Percentiles rank a stretch among this genome's conserved stretches.
These are phyloP conservation scores for Trigoniulus corallinus DNA, from an alignment of 1,140 invertebrate species.

Conservation along the genomic window DNA sequence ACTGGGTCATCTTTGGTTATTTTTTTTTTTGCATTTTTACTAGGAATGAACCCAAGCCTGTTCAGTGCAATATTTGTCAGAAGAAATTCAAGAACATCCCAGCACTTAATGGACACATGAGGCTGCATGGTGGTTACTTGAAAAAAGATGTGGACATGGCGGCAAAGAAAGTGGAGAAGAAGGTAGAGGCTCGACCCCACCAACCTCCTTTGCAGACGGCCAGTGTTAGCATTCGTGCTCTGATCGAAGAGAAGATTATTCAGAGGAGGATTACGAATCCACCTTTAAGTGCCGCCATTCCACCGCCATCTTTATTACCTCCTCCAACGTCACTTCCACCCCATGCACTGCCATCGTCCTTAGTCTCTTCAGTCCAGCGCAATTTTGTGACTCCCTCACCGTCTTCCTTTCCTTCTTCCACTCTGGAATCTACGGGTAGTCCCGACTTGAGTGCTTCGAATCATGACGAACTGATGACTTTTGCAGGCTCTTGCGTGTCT, in stretches of 20 bases:
- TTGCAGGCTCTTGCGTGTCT: no score
- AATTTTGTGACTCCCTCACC: no score
- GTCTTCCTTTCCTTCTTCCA: no score
- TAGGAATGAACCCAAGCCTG: slow-evolving; percentile 35
- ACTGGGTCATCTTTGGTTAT: no score
- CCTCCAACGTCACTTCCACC: neutral
- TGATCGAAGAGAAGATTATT: slow-evolving; percentile 83
- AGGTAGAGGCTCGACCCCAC: slow-evolving; percentile 35
- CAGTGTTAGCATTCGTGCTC: slow-evolving; percentile 63
- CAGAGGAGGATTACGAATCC: slow-evolving; percentile 49
- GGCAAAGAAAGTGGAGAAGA: slow-evolving; percentile 66
- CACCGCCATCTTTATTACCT: neutral
- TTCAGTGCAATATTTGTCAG: slow-evolving; percentile 86
- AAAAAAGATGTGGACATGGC: slow-evolving; percentile 51
- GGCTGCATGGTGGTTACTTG: slow-evolving; percentile 87
- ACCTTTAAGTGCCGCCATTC: slow-evolving; percentile 6
- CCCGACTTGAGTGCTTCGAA: no score
- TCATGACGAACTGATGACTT: no score
- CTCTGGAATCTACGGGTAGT: no score
- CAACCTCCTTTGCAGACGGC: slow-evolving; percentile 64
- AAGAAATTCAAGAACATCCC: slow-evolving; percentile 92
- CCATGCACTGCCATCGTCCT: neutral
- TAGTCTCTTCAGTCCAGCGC: neutral
- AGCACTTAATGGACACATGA: slow-evolving; percentile 91
- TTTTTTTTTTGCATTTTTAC: neutral